These are phyloP conservation scores for Holocentrus rufus DNA, from an alignment of 2,797 vertebrate species.

Conservation along the genomic window DNA sequence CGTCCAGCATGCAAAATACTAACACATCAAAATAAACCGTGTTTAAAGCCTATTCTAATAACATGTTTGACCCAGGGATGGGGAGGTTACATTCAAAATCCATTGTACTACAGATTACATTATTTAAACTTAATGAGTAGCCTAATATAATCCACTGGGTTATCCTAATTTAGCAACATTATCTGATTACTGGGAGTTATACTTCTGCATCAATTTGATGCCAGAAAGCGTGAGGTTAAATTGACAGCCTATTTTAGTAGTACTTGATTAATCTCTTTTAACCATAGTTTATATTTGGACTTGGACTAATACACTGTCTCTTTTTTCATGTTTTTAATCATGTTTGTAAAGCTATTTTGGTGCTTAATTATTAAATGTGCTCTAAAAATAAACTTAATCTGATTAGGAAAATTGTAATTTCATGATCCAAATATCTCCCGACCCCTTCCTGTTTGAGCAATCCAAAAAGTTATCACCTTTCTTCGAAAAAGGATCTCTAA, in stretches of 20 bases:
- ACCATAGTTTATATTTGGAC: too few species aligned
- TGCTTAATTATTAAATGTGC: too few species aligned
- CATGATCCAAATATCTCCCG: neutral
- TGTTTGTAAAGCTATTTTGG: too few species aligned
- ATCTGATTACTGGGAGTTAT: neutral
- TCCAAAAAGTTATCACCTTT: too few species aligned
- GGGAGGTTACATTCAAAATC: neutral
- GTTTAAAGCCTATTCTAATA: neutral
- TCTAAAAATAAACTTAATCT: neutral
- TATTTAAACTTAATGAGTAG: neutral
- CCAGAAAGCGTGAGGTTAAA: conserved; percentile 8
- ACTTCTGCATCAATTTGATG: neutral
- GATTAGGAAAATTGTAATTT: neutral
- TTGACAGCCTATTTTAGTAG: neutral
- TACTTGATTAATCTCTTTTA: too few species aligned
- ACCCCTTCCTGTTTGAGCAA: neutral
- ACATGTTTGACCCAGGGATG: neutral
- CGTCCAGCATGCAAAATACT: neutral
- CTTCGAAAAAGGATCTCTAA: neutral
- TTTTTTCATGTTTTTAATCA: too few species aligned
- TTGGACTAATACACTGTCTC: too few species aligned
- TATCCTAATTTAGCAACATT: neutral
- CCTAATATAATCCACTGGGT: neutral
- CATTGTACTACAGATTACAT: neutral
- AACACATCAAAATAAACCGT: neutral